These are phyloP conservation scores for Amphipyra berbera DNA, from an alignment of 2,888 invertebrate species.

Conservation along the genomic window DNA sequence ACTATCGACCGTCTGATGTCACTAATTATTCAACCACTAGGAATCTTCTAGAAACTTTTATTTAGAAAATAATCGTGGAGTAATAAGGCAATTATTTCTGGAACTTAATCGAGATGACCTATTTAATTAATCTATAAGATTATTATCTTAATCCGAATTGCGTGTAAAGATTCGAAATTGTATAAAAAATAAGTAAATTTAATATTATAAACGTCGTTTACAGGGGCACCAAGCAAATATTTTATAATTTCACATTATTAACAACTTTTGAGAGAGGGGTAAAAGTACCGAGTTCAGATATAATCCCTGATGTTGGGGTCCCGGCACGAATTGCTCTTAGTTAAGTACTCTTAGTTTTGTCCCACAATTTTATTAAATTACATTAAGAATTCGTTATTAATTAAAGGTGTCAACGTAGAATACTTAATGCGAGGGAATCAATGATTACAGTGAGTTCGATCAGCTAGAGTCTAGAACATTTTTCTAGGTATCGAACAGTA, in stretches of 20 bases:
- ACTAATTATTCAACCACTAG: slow-evolving; percentile 32
- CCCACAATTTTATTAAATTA: slow-evolving; percentile 38
- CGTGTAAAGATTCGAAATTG: no score
- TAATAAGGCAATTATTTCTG: no score
- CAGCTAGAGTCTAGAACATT: no score
- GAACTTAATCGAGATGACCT: no score
- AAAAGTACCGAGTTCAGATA: slow-evolving; percentile 24
- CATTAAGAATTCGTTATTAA: slow-evolving; percentile 24
- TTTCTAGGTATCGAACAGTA: no score
- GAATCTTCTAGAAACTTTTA: slow-evolving; percentile 6
- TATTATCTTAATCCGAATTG: no score
- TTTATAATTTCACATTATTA: slow-evolving; percentile 40
- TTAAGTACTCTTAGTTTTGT: slow-evolving; percentile 33
- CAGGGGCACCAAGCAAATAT: slow-evolving; percentile 23
- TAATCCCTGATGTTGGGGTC: slow-evolving; percentile 60
- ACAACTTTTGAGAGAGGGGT: slow-evolving; percentile 47
- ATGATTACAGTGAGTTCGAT: neutral
- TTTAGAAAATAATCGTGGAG: neutral
- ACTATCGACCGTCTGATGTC: slow-evolving; percentile 19
- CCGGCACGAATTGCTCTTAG: slow-evolving; percentile 59
- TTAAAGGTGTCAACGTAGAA: slow-evolving; percentile 12
- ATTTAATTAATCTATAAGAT: no score
- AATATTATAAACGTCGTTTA: neutral
- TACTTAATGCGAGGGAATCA: no score
- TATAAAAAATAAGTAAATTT: no score